Evolutionary conservation across 2,797 vertebrate genomes (phyloP), one percentile per base, ranked within the genome.

Genomic region (Pitangus sulphuratus): DNA sequence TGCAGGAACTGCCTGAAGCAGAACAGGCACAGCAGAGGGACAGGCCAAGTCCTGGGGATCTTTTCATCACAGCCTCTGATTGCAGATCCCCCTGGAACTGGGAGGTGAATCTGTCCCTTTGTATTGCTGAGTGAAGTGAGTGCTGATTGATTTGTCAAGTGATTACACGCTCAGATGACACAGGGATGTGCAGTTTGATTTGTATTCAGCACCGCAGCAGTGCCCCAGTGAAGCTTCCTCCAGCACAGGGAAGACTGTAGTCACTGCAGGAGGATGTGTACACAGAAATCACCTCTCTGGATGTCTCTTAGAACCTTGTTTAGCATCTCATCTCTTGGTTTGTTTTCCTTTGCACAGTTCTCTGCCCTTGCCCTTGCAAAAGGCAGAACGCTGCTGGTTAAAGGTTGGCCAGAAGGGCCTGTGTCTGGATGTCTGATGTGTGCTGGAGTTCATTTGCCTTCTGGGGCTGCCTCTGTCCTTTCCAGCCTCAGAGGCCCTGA

Each of bases 141-240:
- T 26, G 76, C 93, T 94, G 92, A 96, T 95, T 97, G 94, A 96
- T 76, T 92, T 97, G 95, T 94, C 84, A 71, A 96, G 93, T 96
- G 95, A 95, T 97, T 96, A 94, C 92, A 90, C 21, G 85, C 89
- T 96, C 92, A 94, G 84, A 89, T 95, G 95, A 77, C 69, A 91
- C 71, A 77, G 78, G 82, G 92, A 90, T 81, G 50, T 87, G 64
- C 76, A 72, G 80, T 83, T 79, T 91, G 84, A 92, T 95, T 96
- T 37, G 28, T 95, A 84, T 93, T 91, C 89, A 82, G 85, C 64
- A 31, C 79, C 39, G 25, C 72, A 33, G 82, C 84, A 62, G 35
- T 54, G 66, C 81, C 70, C 83, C 53, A 79, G 51, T 37, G 8
- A 31, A 76, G 58, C 78, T 89, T 70, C 78, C 3, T 30, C 4